Evolutionary conservation across 2,888 invertebrate genomes (phyloP).

Genomic region (Dysmachus trigonus): DNA sequence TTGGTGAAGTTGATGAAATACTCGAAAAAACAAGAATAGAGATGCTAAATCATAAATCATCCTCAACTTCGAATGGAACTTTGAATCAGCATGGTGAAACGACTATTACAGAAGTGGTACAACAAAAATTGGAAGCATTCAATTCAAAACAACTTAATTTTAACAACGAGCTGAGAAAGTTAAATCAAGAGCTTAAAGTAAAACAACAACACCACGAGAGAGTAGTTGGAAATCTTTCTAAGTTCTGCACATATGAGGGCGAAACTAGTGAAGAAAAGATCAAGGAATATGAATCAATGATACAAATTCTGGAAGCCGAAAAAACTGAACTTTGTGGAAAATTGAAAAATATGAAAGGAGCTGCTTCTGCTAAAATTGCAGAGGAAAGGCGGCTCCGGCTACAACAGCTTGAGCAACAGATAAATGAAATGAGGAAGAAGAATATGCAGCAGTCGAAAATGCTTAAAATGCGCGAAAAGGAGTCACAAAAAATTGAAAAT

Average conservation of each 20-base stretch:
- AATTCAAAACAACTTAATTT: slow-evolving; percentile 67
- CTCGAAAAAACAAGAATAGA: slow-evolving; percentile 44
- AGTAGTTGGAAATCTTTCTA: slow-evolving; percentile 57
- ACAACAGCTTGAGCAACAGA: slow-evolving; percentile 79
- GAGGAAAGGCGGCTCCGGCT: slow-evolving; percentile 82
- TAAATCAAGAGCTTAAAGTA: slow-evolving; percentile 63
- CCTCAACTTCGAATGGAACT: background rate
- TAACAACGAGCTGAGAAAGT: slow-evolving; percentile 74
- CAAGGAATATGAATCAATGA: slow-evolving; percentile 75
- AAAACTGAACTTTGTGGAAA: slow-evolving; percentile 76
- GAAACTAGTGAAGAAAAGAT: slow-evolving; percentile 67
- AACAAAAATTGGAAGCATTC: slow-evolving; percentile 65
- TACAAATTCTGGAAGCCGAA: slow-evolving; percentile 76
- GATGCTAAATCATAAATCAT: slow-evolving; percentile 26
- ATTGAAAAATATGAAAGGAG: slow-evolving; percentile 70
- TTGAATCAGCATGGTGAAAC: background rate
- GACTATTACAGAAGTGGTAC: slow-evolving; percentile 70
- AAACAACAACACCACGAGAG: slow-evolving; percentile 62
- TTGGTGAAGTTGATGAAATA: slow-evolving; percentile 54
- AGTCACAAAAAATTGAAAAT: slow-evolving; percentile 78
- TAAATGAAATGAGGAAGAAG: slow-evolving; percentile 76
- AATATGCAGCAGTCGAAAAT: slow-evolving; percentile 73
- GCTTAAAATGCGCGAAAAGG: slow-evolving; percentile 81
- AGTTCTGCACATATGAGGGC: slow-evolving; percentile 52
- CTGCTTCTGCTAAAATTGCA: slow-evolving; percentile 70